Percentiles rank a stretch among this genome's conserved stretches.
Evolutionary conservation across 2,888 invertebrate species (phyloP).

Genomic region (Torymus tubicola): DNA sequence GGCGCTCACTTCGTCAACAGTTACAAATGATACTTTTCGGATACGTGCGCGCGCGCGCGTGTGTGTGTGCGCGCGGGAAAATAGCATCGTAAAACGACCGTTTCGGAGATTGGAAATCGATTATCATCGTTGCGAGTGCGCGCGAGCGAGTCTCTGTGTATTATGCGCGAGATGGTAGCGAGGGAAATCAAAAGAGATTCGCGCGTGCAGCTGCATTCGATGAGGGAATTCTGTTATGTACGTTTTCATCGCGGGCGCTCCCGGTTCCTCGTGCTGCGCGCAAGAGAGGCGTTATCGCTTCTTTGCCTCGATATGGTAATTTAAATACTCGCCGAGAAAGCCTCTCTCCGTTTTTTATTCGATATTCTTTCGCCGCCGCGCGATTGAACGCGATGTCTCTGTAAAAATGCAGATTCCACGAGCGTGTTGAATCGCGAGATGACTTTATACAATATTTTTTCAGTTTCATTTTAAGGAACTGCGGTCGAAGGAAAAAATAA

Average conservation of each 20-base stretch:
- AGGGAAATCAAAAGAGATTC: constrained; percentile 27
- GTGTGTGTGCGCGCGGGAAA: background rate
- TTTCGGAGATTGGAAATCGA: constrained; percentile 51
- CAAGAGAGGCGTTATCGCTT: constrained; percentile 22
- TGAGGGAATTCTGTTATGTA: constrained; percentile 14
- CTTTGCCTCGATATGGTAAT: constrained; percentile 8
- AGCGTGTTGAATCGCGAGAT: no score
- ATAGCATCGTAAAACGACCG: constrained; percentile 27
- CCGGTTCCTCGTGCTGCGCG: background rate
- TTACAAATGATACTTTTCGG: constrained; percentile 50
- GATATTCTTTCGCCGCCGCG: no score
- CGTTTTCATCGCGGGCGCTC: constrained; percentile 6
- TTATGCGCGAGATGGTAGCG: background rate
- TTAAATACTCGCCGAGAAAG: constrained; percentile 21
- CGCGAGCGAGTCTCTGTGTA: background rate
- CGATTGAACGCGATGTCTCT: no score
- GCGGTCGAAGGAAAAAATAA: no score
- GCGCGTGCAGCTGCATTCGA: background rate
- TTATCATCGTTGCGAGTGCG: constrained; percentile 21
- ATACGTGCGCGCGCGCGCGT: background rate
- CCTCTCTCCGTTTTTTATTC: background rate
- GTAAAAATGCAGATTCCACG: no score
- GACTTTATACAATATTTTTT: no score
- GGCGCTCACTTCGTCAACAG: constrained; percentile 42
- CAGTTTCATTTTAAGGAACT: no score